Conservation (phyloP, 2,888 invertebrate species). For the Dendrolimus houi region DNA sequence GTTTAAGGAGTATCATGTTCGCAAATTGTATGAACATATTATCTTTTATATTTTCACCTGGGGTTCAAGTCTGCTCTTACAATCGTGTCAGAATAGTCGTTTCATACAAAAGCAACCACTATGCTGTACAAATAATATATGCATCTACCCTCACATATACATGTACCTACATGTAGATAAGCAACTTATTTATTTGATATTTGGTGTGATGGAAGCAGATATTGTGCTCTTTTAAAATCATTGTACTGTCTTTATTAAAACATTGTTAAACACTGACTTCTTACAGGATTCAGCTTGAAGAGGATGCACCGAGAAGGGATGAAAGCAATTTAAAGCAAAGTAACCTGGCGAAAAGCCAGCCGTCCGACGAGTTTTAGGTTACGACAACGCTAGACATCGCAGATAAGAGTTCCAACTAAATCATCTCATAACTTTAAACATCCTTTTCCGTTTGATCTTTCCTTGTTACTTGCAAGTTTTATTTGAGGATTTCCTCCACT, state of each 20-base stretch:
- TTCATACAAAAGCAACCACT: no score
- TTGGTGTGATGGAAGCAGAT: no score
- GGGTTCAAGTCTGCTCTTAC: no score
- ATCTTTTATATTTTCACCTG: background rate
- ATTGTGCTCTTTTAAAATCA: no score
- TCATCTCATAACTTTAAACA: conserved; percentile 34
- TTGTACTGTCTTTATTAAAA: no score
- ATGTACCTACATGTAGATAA: no score
- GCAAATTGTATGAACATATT: background rate
- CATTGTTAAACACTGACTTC: background rate
- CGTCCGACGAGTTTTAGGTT: conserved; percentile 38
- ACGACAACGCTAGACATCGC: conserved; percentile 44
- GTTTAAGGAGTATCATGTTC: background rate
- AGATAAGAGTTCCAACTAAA: conserved; percentile 46
- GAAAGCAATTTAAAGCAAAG: conserved; percentile 55
- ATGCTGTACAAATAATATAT: no score
- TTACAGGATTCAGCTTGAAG: conserved; percentile 7
- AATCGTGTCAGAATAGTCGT: no score
- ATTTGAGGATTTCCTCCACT: conserved; percentile 1
- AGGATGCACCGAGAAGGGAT: conserved; percentile 31
- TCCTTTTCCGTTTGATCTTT: conserved; percentile 23
- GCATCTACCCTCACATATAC: no score
- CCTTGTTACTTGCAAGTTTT: conserved; percentile 1
- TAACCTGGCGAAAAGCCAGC: conserved; percentile 59
- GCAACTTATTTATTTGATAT: no score